Base-by-base conservation (phyloP, 2,113 vertebrate genomes). In the Amphiprion ocellaris region DNA sequence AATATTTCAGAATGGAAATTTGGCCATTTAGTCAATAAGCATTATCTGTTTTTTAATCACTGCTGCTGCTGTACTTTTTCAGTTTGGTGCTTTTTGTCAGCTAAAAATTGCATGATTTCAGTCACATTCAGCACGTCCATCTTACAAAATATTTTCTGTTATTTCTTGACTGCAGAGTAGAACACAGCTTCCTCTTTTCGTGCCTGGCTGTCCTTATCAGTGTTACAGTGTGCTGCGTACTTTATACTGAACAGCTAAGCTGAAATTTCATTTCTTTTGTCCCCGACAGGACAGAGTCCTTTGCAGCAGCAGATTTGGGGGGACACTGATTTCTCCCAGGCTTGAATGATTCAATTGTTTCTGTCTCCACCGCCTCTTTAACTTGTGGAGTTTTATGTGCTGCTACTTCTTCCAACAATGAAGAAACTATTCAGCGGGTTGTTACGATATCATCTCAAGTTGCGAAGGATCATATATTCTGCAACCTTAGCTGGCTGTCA, bases 401-500 rank as follows among this genome's bases (percentile, higher is more conserved):
- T 24, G 49, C 49, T 16, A 2, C 65, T 15, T 74, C 55, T 47
- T 21, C 19, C 37, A 41, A 24, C 72, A 64, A 66, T 77, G 64
- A 81, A 81, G 63, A 39, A 47, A 19, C 4, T 61, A 39, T 85
- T 85, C 82, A 82, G 71, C 66, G 56, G 56, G 74, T 86, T 60
- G 81, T 87, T 87, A 47, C 10, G 65, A 76, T 69, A 78, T 79
- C 71, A 26, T 80, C 81, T 85, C 77, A 26, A 62, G 76, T 83
- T 85, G 78, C 71, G 0, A 59, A 23, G 44, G 61, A 73, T 84
- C 72, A 63, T 79, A 78, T 85, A 77, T 74, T 89, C 12, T 77
- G 74, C 74, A 87, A 73, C 82, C 54, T 52, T 72, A 78, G 81
- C 83, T 68, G 81, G 84, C 86, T 74, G 84, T 89, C 82, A 77